A percentile compares a stretch with the other conserved stretches of the same genome.
These are phyloP conservation scores for Caenorhabditis sp. DNA, from an alignment of 2,888 invertebrate genomes.

Conservation along the genomic window DNA sequence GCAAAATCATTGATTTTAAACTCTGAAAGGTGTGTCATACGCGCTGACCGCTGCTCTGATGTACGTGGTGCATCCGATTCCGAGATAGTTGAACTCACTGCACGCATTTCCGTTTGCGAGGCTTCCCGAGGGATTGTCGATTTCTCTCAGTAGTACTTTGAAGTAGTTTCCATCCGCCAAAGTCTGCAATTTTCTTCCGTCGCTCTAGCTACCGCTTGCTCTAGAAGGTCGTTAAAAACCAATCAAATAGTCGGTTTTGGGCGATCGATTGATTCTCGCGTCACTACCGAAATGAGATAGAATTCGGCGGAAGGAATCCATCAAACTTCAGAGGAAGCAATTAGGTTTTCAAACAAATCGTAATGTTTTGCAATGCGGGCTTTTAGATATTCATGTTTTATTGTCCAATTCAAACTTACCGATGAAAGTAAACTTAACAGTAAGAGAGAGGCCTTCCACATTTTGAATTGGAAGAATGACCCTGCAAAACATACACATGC, in stretches of 20 bases:
- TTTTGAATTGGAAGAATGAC: background rate
- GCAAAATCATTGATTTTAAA: background rate
- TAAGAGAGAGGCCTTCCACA: conserved; percentile 10
- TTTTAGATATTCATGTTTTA: background rate
- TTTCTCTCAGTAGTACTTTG: conserved; percentile 38
- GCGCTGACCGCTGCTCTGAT: conserved; percentile 23
- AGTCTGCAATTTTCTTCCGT: conserved; percentile 20
- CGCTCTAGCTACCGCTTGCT: conserved; percentile 1
- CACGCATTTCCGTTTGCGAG: conserved; percentile 35
- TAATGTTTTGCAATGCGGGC: no score
- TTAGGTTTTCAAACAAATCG: background rate
- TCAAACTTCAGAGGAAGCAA: background rate
- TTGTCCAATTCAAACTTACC: background rate
- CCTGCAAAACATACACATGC: no score
- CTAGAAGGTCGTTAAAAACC: conserved; percentile 33
- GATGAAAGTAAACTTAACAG: background rate
- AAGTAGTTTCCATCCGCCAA: conserved; percentile 14
- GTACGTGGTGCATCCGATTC: conserved; percentile 35
- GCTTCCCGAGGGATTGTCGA: conserved; percentile 58
- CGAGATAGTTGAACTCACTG: conserved; percentile 44
- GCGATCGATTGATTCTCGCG: conserved; percentile 2
- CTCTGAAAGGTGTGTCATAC: background rate
- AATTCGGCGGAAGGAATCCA: background rate
- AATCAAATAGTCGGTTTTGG: conserved; percentile 14
- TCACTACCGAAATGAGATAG: conserved; percentile 11